phyloP scores from a whole-genome alignment of 2,888 invertebrate species.

The Archaeoteleia sp. region DNA sequence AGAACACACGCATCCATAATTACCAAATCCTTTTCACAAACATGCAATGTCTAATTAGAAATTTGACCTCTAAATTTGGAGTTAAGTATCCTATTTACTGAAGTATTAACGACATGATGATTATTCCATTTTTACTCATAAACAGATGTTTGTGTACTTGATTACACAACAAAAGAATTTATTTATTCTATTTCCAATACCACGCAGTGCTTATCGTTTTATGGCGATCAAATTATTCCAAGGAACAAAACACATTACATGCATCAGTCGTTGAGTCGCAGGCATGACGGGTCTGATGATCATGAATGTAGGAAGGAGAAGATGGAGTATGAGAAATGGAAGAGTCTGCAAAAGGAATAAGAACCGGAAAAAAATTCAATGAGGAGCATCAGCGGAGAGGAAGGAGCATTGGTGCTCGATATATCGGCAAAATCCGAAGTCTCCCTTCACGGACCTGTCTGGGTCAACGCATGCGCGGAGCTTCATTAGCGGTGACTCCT shows the following conservation, averaged over 20 bases:
- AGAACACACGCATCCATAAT: too few species aligned
- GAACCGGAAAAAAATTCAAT: slow-evolving; percentile 26
- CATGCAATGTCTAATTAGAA: too few species aligned
- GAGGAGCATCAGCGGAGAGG: slow-evolving; percentile 11
- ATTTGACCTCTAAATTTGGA: too few species aligned
- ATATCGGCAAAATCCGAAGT: slow-evolving; percentile 56
- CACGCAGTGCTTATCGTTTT: slow-evolving; percentile 64
- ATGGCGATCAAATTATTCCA: slow-evolving; percentile 65
- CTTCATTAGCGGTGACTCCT: slow-evolving; percentile 60
- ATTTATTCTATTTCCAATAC: too few species aligned
- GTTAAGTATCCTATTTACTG: too few species aligned
- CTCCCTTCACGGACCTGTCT: slow-evolving; percentile 37
- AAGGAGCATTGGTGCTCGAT: slow-evolving; percentile 55
- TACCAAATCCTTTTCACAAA: too few species aligned
- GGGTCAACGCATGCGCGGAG: slow-evolving; percentile 22
- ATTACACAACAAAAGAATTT: too few species aligned
- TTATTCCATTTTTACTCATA: too few species aligned
- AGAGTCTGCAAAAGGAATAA: slow-evolving; percentile 29
- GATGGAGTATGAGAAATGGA: slow-evolving; percentile 4
- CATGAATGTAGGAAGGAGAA: slow-evolving; percentile 22
- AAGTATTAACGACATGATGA: too few species aligned
- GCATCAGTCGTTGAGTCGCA: slow-evolving; percentile 50
- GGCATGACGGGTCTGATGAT: slow-evolving; percentile 29
- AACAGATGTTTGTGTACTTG: too few species aligned
- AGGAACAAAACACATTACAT: slow-evolving; percentile 61